Conservation (phyloP, 2,888 invertebrate genomes). For the Euzophera pinguis region DNA sequence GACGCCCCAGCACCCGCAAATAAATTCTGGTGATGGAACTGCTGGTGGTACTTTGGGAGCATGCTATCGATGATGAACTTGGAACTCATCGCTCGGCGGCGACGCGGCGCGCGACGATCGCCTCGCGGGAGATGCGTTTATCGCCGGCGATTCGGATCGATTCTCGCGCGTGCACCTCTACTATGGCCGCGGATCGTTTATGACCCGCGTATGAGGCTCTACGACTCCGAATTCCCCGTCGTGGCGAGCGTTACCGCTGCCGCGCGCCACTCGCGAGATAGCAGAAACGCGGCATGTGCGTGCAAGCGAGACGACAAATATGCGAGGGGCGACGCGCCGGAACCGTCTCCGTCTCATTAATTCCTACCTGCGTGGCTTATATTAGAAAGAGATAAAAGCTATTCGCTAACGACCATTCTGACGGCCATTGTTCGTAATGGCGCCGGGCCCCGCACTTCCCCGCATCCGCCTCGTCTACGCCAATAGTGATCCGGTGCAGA, state of each 20-base stretch:
- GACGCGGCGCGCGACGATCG: constrained; percentile 79
- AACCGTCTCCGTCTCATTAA: constrained; percentile 78
- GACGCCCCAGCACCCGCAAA: constrained; percentile 84
- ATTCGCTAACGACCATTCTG: constrained; percentile 76
- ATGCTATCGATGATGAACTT: constrained; percentile 99
- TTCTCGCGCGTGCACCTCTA: constrained; percentile 81
- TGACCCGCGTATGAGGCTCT: constrained; percentile 92
- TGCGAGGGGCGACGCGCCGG: constrained; percentile 56
- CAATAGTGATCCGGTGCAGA: constrained; percentile 78
- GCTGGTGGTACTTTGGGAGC: constrained; percentile 95
- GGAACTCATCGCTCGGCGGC: constrained; percentile 92
- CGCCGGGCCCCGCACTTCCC: constrained; percentile 68
- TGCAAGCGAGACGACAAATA: constrained; percentile 56
- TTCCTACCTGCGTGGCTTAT: constrained; percentile 76
- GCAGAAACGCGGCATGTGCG: constrained; percentile 69
- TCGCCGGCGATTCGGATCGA: constrained; percentile 80
- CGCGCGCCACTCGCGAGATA: constrained; percentile 74
- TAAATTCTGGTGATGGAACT: constrained; percentile 83
- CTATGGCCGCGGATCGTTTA: constrained; percentile 89
- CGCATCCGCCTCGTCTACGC: constrained; percentile 65
- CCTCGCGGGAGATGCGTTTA: constrained; percentile 78
- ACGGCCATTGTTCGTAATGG: constrained; percentile 79
- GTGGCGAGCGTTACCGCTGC: constrained; percentile 79
- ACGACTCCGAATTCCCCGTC: constrained; percentile 90
- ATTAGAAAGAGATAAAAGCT: constrained; percentile 81